Evolutionary conservation across 2,888 invertebrate species (phyloP).

Genomic region (Phengaris alcon): DNA sequence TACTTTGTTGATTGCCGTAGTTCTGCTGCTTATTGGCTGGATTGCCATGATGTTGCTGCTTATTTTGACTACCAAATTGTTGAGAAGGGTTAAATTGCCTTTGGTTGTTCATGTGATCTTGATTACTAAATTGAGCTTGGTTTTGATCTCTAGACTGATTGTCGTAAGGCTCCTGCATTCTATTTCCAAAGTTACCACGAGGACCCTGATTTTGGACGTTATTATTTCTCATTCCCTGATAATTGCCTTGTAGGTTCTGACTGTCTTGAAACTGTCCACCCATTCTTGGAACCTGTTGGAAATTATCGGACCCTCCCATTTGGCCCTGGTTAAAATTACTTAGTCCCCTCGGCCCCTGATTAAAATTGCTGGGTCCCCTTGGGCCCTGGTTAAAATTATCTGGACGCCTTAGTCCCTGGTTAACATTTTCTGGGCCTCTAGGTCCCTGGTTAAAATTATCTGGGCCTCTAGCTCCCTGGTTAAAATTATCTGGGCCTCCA

Average conservation of each 20-base stretch:
- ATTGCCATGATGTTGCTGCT: neutral
- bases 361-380: constrained; percentile 27
- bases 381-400: constrained; percentile 33
- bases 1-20: constrained; percentile 21
- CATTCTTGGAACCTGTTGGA: constrained; percentile 31
- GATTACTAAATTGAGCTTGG: constrained; percentile 31
- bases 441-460: constrained; percentile 33
- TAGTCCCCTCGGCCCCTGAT: constrained; percentile 21
- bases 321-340: constrained; percentile 33
- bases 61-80: constrained; percentile 12
- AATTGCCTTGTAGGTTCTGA: neutral
- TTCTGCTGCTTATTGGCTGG: neutral
- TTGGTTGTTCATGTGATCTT: constrained; percentile 36
- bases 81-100: constrained; percentile 30
- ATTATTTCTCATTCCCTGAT: constrained; percentile 27
- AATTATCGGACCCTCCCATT: constrained; percentile 33
- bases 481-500: constrained; percentile 31
- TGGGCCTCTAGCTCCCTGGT: constrained; percentile 24
- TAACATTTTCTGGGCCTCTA: constrained; percentile 24
- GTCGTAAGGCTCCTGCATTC: constrained; percentile 38
- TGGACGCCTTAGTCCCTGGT: constrained; percentile 14
- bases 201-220: constrained; percentile 45
- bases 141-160: constrained; percentile 13
- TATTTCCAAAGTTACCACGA: constrained; percentile 47
- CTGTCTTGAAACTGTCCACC: constrained; percentile 8